phyloP scores from a whole-genome alignment of 2,888 invertebrate genomes.

The Ganaspis brasiliensis region DNA sequence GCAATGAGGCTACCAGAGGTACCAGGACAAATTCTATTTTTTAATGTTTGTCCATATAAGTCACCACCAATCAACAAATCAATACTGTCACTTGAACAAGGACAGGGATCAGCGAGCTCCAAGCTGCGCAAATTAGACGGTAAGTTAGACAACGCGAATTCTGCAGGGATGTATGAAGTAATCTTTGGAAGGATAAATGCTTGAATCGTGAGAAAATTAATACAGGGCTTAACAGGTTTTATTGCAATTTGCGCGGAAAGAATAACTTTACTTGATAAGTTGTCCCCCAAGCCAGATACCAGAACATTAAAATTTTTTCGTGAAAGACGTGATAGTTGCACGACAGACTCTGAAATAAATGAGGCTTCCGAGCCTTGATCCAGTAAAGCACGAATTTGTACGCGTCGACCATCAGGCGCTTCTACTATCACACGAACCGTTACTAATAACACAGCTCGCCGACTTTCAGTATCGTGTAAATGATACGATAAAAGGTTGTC shows the following conservation, averaged over 20 bases:
- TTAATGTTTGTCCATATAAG: background rate
- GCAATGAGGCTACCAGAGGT: background rate
- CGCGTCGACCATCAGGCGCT: constrained; percentile 10
- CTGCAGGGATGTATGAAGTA: background rate
- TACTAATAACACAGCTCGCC: constrained; percentile 5
- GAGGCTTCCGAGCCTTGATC: too few relatives aligned
- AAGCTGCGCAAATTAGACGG: background rate
- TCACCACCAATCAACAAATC: constrained; percentile 27
- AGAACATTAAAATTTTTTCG: background rate
- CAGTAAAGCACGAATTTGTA: constrained; percentile 35
- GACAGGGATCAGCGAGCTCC: constrained; percentile 6
- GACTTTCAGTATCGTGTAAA: background rate
- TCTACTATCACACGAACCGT: constrained; percentile 16
- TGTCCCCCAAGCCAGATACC: constrained; percentile 28
- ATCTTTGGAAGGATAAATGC: too few relatives aligned
- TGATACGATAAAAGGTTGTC: background rate
- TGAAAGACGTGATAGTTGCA: constrained; percentile 22
- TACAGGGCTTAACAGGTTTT: background rate
- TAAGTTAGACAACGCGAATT: background rate
- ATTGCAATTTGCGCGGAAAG: background rate
- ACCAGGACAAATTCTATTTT: background rate
- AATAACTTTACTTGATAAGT: background rate
- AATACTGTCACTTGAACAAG: background rate
- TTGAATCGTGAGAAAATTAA: too few relatives aligned
- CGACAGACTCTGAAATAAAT: constrained; percentile 39